Percentiles rank a stretch among this genome's conserved stretches.
These are phyloP conservation scores for Zosterops pallidus DNA, from an alignment of 2,113 vertebrate species.

Conservation along the genomic window DNA sequence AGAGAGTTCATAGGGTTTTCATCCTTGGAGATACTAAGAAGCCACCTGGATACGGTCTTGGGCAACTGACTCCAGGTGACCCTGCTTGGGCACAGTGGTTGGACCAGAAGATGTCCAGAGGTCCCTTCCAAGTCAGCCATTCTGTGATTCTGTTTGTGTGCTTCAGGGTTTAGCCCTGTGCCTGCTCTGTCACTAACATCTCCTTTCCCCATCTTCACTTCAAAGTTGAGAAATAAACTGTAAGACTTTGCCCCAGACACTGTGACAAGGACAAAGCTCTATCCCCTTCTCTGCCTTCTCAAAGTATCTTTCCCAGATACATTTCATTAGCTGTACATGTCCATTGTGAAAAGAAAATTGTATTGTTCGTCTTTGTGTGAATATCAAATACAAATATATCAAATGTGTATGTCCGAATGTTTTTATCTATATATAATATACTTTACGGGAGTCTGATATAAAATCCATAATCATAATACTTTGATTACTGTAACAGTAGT, in stretches of 20 bases:
- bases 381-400: not conserved
- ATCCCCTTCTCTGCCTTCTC: fast-evolving
- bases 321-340: not conserved
- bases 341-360: not conserved
- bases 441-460: not conserved
- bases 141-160: not conserved
- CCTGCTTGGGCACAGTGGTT: not conserved
- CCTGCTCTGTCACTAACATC: not conserved
- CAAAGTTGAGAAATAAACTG: not conserved
- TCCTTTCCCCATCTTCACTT: not conserved
- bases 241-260: not conserved
- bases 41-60: fast-evolving
- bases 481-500: not conserved
- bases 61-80: not conserved
- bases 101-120: not conserved
- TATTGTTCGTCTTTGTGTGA: not conserved
- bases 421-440: not conserved
- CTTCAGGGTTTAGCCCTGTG: not conserved
- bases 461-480: not conserved
- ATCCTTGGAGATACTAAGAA: not conserved
- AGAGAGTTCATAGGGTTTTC: not conserved
- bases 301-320: not conserved
- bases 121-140: not conserved
- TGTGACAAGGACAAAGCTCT: not conserved
- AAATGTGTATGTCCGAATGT: not conserved